A percentile compares a stretch with the other conserved stretches of the same genome.
Conservation (phyloP, 2,797 vertebrate genomes). For the Galagoides demidoff region DNA sequence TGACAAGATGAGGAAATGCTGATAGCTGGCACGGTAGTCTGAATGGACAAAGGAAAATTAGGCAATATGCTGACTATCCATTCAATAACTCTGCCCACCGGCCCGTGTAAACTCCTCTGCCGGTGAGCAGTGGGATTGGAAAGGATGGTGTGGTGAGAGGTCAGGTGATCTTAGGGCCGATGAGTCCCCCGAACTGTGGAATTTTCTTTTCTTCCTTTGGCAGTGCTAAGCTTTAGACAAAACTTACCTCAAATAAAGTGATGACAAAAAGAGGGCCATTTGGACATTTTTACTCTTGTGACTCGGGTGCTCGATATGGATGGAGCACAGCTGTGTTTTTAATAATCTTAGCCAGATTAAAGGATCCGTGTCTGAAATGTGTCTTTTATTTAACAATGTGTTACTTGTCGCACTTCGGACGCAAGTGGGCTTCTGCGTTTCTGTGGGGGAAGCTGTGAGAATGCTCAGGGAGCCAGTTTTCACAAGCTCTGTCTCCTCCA, state of each 20-base stretch:
- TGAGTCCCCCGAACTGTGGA: neutral
- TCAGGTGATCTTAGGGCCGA: neutral
- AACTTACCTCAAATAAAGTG: slow-evolving; percentile 50
- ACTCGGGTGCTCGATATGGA: slow-evolving; percentile 71
- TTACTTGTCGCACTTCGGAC: slow-evolving; percentile 79
- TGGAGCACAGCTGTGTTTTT: slow-evolving; percentile 81
- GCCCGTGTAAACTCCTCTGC: neutral
- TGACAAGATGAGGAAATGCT: neutral
- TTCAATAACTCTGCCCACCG: fast-evolving
- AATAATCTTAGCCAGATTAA: slow-evolving; percentile 80
- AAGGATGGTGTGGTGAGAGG: neutral
- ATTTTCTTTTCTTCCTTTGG: neutral
- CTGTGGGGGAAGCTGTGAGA: slow-evolving; percentile 79
- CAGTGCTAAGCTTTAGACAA: neutral
- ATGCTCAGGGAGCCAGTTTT: slow-evolving; percentile 72
- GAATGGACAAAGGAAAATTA: neutral
- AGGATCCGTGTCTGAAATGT: slow-evolving; percentile 72
- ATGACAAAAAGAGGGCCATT: slow-evolving; percentile 33
- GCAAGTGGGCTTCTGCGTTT: slow-evolving; percentile 76
- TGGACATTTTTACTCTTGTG: slow-evolving; percentile 46
- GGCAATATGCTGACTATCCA: neutral
- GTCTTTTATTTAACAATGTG: slow-evolving; percentile 82
- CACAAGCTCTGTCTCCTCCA: slow-evolving; percentile 83
- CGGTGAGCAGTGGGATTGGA: neutral
- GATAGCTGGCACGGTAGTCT: neutral